Evolutionary conservation across 2,797 vertebrate species (phyloP).

Genomic region (Halcyon smyrnensis): DNA sequence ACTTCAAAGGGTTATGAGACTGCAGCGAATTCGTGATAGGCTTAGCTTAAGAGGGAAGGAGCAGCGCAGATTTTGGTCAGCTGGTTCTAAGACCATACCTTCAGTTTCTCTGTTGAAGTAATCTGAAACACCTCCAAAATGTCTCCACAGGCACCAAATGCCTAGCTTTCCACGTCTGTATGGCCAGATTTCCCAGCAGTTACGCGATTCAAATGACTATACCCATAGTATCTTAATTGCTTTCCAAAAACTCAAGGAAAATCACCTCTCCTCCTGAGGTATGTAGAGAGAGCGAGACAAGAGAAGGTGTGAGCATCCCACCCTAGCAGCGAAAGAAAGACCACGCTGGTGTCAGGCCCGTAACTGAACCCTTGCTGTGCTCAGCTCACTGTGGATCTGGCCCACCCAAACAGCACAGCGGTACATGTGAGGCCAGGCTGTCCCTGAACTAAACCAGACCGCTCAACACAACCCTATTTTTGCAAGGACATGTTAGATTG

Average conservation of each 20-base stretch:
- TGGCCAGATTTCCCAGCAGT: neutral
- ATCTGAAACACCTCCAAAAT: neutral
- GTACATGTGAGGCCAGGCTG: rapidly evolving
- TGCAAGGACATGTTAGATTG: neutral
- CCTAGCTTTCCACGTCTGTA: neutral
- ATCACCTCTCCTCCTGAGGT: neutral
- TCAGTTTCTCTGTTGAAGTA: neutral
- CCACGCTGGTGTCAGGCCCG: rapidly evolving
- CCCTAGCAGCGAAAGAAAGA: neutral
- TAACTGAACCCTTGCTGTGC: neutral
- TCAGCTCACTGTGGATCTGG: rapidly evolving
- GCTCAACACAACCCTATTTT: neutral
- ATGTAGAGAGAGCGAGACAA: neutral
- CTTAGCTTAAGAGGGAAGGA: neutral
- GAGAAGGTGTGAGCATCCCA: neutral
- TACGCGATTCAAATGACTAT: neutral
- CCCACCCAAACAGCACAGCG: neutral
- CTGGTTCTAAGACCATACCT: rapidly evolving
- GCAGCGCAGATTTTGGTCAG: neutral
- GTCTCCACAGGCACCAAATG: neutral
- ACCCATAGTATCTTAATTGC: no score
- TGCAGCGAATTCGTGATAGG: neutral
- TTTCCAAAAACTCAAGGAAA: neutral
- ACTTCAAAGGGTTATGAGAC: neutral
- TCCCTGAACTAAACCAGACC: neutral